Evolutionary conservation across 2,113 vertebrate genomes (phyloP), one percentile per base, ranked within the genome.

Genomic region (Xenus cinereus): DNA sequence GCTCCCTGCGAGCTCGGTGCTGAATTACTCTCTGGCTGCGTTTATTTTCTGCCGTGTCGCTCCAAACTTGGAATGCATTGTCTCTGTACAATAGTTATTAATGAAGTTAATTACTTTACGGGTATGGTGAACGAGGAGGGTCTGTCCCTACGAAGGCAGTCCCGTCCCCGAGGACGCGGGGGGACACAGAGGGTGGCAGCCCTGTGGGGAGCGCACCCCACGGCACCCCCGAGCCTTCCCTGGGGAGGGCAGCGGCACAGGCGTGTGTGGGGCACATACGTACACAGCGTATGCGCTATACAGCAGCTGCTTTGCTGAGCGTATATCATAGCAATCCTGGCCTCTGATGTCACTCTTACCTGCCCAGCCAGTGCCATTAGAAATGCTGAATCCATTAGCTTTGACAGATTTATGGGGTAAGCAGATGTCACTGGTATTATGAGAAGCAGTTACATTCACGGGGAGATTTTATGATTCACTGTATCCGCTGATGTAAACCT

Each of bases 381-480:
- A 75, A 91, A 74, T 2, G 68, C 94, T 71, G 81, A 91, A 80
- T 90, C 60, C 92, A 83, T 86, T 51, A 33, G 21, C 48, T 64
- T 30, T 80, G 95, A 51, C 71, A 90, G 91, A 87, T 93, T 87
- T 80, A 89, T 43, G 81, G 94, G 73, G 76, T 72, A 76, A 92
- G 85, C 64, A 35, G 23, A 39, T 91, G 87, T 89, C 91, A 75
- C 68, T 4, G 20, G 73, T 45, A 17, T 88, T 82, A 84, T 33
- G 84, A 76, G 93, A 19, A 75, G 84, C 85, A 43, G 72, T 86
- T 94, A 85, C 81, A 92, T 89, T 82, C 92, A 85, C 8, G 51
- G 93, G 87, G 84, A 94, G 82, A 59, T 93, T 80, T 85, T 78
- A 86, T 96, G 96, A 96, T 93, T 94, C 88, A 96, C 71, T 28